These are phyloP conservation scores for Anseranas semipalmata DNA, from an alignment of 2,113 vertebrate species.

Conservation along the genomic window DNA sequence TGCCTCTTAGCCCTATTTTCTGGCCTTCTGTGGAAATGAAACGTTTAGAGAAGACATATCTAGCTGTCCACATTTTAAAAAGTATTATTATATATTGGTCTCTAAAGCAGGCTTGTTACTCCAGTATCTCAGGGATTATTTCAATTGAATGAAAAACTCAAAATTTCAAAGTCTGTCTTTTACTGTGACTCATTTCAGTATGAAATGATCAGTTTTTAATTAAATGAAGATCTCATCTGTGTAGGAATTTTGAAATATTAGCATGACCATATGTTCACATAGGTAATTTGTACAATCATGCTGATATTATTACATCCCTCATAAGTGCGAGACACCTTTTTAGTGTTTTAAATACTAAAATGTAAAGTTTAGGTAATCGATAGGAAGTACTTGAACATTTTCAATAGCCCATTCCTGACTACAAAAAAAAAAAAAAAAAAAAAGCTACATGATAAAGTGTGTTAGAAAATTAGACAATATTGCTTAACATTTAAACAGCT, in stretches of 20 bases:
- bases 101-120: not conserved
- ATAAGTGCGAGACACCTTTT: not conserved
- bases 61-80: not conserved
- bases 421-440: not conserved
- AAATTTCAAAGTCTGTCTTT: not conserved
- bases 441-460: not conserved
- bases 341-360: not conserved
- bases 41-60: not conserved
- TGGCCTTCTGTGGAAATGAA: not conserved
- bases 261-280: not conserved
- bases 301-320: not conserved
- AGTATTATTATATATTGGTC: too few species aligned
- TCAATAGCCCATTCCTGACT: not conserved
- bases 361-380: not conserved
- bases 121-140: not conserved
- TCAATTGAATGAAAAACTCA: not conserved
- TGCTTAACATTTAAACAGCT: not conserved
- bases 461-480: not conserved
- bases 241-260: not conserved
- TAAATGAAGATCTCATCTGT: not conserved
- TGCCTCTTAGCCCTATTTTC: not conserved
- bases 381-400: not conserved
- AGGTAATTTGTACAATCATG: not conserved
- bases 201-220: not conserved
- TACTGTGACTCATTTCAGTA: not conserved